Evolutionary conservation across 2,113 vertebrate genomes (phyloP).

Genomic region (Sclerurus mexicanus): DNA sequence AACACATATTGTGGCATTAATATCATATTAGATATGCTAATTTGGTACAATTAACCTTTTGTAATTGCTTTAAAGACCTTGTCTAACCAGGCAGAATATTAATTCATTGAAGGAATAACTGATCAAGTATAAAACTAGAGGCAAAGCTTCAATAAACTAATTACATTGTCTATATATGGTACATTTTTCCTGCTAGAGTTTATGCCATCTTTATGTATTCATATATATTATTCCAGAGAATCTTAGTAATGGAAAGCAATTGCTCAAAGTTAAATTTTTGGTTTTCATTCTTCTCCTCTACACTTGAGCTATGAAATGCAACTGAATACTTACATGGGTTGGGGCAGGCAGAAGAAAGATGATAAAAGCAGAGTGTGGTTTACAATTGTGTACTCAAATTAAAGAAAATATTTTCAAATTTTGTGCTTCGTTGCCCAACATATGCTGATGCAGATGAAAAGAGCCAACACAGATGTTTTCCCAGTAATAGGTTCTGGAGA

Average conservation of each 20-base stretch:
- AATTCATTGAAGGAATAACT: slow-evolving; percentile 17
- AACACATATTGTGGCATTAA: neutral
- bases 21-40: slow-evolving; percentile 48
- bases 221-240: neutral
- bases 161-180: neutral
- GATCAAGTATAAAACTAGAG: neutral
- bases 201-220: neutral
- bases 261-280: slow-evolving; percentile 10
- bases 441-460: slow-evolving; percentile 28
- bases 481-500: neutral
- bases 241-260: neutral
- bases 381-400: slow-evolving; percentile 35
- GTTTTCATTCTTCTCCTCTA: slow-evolving; percentile 10
- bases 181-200: neutral
- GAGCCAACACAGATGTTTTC: neutral
- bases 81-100: slow-evolving; percentile 1
- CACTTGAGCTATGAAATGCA: neutral
- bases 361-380: neutral
- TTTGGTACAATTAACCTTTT: slow-evolving; percentile 61
- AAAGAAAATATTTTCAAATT: slow-evolving; percentile 43
- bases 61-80: slow-evolving; percentile 69
- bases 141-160: neutral
- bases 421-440: slow-evolving; percentile 42
- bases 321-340: neutral
- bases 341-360: neutral